Evolutionary conservation across 2,888 invertebrate genomes (phyloP).

Genomic region (Graphium colonna): DNA sequence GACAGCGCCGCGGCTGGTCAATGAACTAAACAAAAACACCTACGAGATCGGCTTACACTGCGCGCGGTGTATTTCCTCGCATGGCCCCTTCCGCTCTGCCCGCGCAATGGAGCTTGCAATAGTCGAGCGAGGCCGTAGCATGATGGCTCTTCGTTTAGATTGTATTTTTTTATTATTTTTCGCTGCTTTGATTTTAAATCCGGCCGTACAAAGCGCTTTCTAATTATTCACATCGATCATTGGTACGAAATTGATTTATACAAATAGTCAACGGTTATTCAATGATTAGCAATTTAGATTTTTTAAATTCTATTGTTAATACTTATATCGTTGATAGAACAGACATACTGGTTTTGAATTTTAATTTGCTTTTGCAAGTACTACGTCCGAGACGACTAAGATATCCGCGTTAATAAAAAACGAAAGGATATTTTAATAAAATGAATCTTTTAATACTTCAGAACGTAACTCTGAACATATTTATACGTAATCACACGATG

Average conservation of each 20-base stretch:
- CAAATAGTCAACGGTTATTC: not conserved
- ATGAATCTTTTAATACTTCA: too few relatives aligned
- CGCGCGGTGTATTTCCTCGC: conserved; percentile 29
- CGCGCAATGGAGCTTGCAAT: conserved; percentile 24
- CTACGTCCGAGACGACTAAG: too few relatives aligned
- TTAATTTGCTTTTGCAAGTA: too few relatives aligned
- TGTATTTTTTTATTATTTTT: not conserved
- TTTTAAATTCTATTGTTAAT: not conserved
- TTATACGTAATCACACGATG: too few relatives aligned
- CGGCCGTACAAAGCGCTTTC: not conserved
- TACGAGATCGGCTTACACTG: conserved; percentile 49
- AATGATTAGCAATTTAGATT: not conserved
- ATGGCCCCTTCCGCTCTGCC: conserved; percentile 27
- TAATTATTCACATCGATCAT: not conserved
- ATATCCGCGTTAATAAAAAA: too few relatives aligned
- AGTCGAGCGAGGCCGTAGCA: not conserved
- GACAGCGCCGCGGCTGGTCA: conserved; percentile 65
- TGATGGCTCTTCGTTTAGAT: not conserved
- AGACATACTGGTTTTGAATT: too few relatives aligned
- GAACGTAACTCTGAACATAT: too few relatives aligned
- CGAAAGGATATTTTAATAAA: too few relatives aligned
- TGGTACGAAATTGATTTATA: not conserved
- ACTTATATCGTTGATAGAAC: too few relatives aligned
- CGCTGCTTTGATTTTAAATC: not conserved
- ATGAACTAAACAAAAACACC: conserved; percentile 77